phyloP scores from a whole-genome alignment of 2,113 vertebrate species.

The Chascanopsetta lugubris region DNA sequence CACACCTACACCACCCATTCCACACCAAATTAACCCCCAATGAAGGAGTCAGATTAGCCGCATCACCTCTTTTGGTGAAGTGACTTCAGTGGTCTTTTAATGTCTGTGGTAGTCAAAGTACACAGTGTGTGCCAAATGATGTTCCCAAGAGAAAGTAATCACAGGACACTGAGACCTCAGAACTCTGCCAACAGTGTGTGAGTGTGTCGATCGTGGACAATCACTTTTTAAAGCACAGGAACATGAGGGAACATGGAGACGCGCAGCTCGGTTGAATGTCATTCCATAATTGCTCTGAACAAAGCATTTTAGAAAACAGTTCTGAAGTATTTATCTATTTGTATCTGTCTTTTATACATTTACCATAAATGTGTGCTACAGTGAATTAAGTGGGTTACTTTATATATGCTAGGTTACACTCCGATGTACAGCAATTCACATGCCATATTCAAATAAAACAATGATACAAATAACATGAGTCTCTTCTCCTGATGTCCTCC shows the following conservation, averaged over 20 bases:
- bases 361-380: conserved; percentile 73
- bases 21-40: conserved; percentile 1
- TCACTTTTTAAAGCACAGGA: conserved; percentile 75
- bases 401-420: conserved; percentile 73
- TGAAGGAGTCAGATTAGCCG: conserved; percentile 4
- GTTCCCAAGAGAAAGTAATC: conserved; percentile 38
- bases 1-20: conserved; percentile 5
- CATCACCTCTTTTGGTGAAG: conserved; percentile 18
- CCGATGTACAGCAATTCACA: conserved; percentile 75
- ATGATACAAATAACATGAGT: conserved; percentile 40
- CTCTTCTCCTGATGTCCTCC: conserved; percentile 26
- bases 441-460: conserved; percentile 83
- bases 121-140: conserved; percentile 45
- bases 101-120: conserved; percentile 28
- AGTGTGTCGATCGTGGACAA: conserved; percentile 74
- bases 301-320: conserved; percentile 65
- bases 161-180: conserved; percentile 63
- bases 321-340: conserved; percentile 72
- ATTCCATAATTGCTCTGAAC: conserved; percentile 62
- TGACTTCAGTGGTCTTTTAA: conserved; percentile 43
- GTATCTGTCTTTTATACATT: conserved; percentile 82
- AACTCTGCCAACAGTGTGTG: conserved; percentile 62
- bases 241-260: conserved; percentile 18
- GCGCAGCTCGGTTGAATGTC: conserved; percentile 67
- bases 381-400: conserved; percentile 73